Evolutionary conservation across 2,113 vertebrate genomes (phyloP).

Genomic region (Odontophorus gujanensis): DNA sequence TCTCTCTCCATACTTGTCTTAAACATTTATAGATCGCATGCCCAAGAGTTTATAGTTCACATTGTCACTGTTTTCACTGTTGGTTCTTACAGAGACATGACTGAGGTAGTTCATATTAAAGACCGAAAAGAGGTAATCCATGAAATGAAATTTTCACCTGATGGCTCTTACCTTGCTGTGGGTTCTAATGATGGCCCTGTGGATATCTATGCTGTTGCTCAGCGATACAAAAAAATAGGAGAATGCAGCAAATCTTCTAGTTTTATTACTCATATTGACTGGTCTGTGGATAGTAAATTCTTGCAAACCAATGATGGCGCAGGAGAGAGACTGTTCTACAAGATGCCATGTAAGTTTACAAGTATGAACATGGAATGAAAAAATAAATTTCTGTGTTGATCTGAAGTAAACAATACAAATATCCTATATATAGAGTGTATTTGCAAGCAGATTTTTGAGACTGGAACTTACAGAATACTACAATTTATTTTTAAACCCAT

Average conservation of each 20-base stretch:
- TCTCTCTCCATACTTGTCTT: background rate
- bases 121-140: constrained; percentile 98
- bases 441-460: background rate
- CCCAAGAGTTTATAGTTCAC: background rate
- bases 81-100: constrained; percentile 90
- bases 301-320: constrained; percentile 94
- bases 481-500: background rate
- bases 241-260: constrained; percentile 92
- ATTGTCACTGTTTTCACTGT: background rate
- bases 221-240: constrained; percentile 96
- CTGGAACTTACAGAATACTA: background rate
- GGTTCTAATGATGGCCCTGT: constrained; percentile 96
- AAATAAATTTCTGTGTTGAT: background rate
- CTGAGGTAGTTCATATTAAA: constrained; percentile 97
- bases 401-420: background rate
- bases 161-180: constrained; percentile 92
- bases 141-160: constrained; percentile 96
- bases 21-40: background rate
- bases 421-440: background rate
- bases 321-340: constrained; percentile 92
- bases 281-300: constrained; percentile 95
- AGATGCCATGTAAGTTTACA: constrained; percentile 89
- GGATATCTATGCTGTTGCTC: constrained; percentile 91
- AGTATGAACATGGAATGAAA: accelerated
- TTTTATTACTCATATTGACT: constrained; percentile 97